Percentiles rank a stretch among this genome's conserved stretches.
phyloP scores from a whole-genome alignment of 2,797 vertebrate genomes.

The Champsocephalus gunnari region DNA sequence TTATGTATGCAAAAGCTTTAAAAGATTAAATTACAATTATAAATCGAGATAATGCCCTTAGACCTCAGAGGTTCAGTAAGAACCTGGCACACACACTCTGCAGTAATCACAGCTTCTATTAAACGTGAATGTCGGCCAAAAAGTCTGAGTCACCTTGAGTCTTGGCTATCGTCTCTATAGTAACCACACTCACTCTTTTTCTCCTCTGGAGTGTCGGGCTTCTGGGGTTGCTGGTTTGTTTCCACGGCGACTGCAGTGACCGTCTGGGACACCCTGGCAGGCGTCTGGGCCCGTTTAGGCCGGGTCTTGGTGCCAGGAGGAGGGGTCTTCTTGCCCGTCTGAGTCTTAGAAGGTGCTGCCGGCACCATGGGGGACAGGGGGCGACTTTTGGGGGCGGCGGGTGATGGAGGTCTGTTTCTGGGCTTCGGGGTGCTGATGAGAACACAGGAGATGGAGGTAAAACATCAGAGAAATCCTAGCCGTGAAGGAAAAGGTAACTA shows the following conservation, averaged over 20 bases:
- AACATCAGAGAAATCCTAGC: not conserved
- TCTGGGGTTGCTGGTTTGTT: slow-evolving; percentile 58
- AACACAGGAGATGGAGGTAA: slow-evolving; percentile 2
- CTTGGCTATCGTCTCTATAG: slow-evolving; percentile 29
- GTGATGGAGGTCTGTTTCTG: slow-evolving; percentile 89
- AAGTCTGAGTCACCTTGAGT: slow-evolving; percentile 49
- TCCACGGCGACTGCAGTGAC: slow-evolving; percentile 77
- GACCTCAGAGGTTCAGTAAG: too few species aligned
- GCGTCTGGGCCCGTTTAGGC: slow-evolving; percentile 85
- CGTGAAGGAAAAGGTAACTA: slow-evolving; percentile 13
- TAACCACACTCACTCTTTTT: slow-evolving; percentile 75
- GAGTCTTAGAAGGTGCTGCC: slow-evolving; percentile 63
- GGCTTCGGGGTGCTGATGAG: slow-evolving; percentile 79
- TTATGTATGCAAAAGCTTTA: too few species aligned
- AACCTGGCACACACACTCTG: not conserved
- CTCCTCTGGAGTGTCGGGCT: slow-evolving; percentile 71
- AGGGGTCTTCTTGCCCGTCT: slow-evolving; percentile 76
- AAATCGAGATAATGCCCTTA: too few species aligned
- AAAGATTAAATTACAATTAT: too few species aligned
- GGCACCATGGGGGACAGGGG: slow-evolving; percentile 86
- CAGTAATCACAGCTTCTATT: not conserved
- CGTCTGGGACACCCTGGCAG: slow-evolving; percentile 75
- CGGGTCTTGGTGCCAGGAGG: slow-evolving; percentile 85
- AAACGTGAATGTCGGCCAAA: slow-evolving; percentile 33
- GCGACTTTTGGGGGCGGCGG: slow-evolving; percentile 86